A percentile compares a stretch with the other conserved stretches of the same genome.
phyloP scores from a whole-genome alignment of 1,140 invertebrate species.

The Phenacoccus solenopsis region DNA sequence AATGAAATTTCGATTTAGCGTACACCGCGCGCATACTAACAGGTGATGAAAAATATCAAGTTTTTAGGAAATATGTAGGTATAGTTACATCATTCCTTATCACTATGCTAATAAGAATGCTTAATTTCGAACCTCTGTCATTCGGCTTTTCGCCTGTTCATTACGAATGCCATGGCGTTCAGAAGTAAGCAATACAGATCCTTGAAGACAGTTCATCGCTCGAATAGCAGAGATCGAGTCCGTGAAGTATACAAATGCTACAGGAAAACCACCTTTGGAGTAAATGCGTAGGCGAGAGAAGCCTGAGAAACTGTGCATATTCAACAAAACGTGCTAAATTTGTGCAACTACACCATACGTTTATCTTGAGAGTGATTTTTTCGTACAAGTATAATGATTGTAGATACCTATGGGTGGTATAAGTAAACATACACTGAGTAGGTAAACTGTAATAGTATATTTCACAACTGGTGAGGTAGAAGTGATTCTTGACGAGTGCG shows the following conservation, averaged over 20 bases:
- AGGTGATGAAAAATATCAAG: background rate
- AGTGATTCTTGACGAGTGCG: too few relatives aligned
- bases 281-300: slow-evolving; percentile 95
- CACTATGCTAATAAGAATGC: slow-evolving; percentile 14
- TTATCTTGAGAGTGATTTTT: too few relatives aligned
- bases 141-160: slow-evolving; percentile 97
- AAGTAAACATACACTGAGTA: too few relatives aligned
- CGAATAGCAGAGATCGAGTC: slow-evolving; percentile 78
- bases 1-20: too few relatives aligned
- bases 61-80: slow-evolving; percentile 5
- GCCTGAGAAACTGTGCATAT: slow-evolving; percentile 79
- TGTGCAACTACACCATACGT: slow-evolving; percentile 9
- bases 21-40: too few relatives aligned
- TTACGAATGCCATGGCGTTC: slow-evolving; percentile 92
- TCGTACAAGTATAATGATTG: too few relatives aligned
- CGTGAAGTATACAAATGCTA: slow-evolving; percentile 94
- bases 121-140: slow-evolving; percentile 62
- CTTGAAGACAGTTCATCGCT: slow-evolving; percentile 83
- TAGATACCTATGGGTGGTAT: too few relatives aligned
- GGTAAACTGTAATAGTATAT: too few relatives aligned
- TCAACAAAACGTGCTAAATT: background rate
- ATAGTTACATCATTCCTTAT: slow-evolving; percentile 24
- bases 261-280: slow-evolving; percentile 80
- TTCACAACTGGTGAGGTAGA: too few relatives aligned
- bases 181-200: slow-evolving; percentile 84